Evolutionary conservation across 53 echinoderm and acorn worm species (phyloP).

Genomic region (Mesocentrotus franciscanus): DNA sequence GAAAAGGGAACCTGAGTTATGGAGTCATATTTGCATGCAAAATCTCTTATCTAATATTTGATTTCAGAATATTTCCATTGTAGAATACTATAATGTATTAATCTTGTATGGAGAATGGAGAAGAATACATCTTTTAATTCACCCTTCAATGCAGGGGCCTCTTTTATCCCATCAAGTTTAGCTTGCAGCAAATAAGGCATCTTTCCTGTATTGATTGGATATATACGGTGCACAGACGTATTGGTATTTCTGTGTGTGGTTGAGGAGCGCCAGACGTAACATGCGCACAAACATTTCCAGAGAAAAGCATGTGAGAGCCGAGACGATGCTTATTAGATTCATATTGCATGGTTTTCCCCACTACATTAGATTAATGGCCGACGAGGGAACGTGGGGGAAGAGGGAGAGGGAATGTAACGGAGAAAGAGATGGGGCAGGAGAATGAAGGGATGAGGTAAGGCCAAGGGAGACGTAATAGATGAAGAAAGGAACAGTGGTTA

Average conservation of each 20-base stretch:
- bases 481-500: background rate
- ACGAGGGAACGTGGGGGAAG: slow-evolving; percentile 26
- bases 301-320: slow-evolving; percentile 10
- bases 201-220: slow-evolving; percentile 12
- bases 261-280: background rate
- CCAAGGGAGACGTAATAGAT: background rate
- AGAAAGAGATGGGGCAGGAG: slow-evolving; percentile 1
- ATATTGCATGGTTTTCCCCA: slow-evolving; percentile 32
- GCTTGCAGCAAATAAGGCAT: background rate
- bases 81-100: background rate
- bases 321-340: slow-evolving; percentile 45
- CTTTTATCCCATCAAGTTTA: background rate
- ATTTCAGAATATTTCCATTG: too few species aligned
- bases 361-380: slow-evolving; percentile 57
- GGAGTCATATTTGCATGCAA: background rate
- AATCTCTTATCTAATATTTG: background rate
- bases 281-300: slow-evolving; percentile 41
- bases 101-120: background rate
- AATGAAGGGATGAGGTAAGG: background rate
- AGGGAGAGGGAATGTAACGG: background rate
- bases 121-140: background rate
- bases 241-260: slow-evolving; percentile 35
- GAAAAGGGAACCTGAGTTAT: too few species aligned
- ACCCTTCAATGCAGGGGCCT: background rate
- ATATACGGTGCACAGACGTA: background rate